Conservation (phyloP, 2,888 invertebrate genomes). For the Electrophaes corylata region DNA sequence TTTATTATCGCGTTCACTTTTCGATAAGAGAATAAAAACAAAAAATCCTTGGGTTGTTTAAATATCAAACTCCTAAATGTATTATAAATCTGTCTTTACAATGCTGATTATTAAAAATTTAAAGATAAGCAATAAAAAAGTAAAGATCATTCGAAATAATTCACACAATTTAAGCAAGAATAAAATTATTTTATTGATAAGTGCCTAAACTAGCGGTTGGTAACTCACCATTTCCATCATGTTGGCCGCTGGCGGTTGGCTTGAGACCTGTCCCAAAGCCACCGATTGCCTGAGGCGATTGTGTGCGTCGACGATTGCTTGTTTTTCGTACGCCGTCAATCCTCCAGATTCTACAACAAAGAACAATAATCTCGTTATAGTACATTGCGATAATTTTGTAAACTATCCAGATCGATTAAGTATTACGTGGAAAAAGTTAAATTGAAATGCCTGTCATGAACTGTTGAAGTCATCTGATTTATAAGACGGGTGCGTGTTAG, state of each 20-base stretch:
- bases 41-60: conserved; percentile 34
- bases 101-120: conserved; percentile 37
- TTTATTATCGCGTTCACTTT: conserved; percentile 29
- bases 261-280: conserved; percentile 90
- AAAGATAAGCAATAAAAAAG: conserved; percentile 43
- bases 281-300: conserved; percentile 91
- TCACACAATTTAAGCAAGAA: conserved; percentile 26
- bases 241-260: conserved; percentile 91
- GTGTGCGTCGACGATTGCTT: conserved; percentile 91
- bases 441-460: conserved; percentile 55
- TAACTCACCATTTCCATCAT: conserved; percentile 92
- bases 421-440: conserved; percentile 47
- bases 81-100: conserved; percentile 40
- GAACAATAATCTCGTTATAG: conserved; percentile 5
- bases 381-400: background rate
- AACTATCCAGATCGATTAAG: background rate
- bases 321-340: conserved; percentile 88
- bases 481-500: conserved; percentile 65
- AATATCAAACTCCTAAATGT: conserved; percentile 38
- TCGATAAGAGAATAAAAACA: conserved; percentile 33
- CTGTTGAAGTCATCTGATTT: conserved; percentile 64
- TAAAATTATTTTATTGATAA: conserved; percentile 8
- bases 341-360: conserved; percentile 85
- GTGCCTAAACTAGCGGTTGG: conserved; percentile 12
- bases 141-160: conserved; percentile 33